Evolutionary conservation across 2,888 invertebrate genomes (phyloP), one percentile per base, ranked within the genome.

Genomic region (Agrotis segetum): DNA sequence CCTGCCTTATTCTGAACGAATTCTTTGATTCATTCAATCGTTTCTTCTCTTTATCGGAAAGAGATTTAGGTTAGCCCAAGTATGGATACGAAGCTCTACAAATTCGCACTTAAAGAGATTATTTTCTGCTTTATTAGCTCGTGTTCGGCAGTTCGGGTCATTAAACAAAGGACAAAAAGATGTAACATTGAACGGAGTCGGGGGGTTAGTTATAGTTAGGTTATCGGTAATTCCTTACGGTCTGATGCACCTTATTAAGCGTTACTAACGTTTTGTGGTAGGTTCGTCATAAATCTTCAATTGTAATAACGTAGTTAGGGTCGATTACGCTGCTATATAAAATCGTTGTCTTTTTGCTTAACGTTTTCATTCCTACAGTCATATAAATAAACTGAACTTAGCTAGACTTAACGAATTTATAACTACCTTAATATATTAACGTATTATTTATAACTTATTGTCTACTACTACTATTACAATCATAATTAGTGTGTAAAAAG

Each of bases 91-190:
- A 88, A 89, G 87, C 87, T 80, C 80, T 85, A 90, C 82, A 86
- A 87, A 89, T 87, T 87, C 87, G 69, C 79, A 81, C 83, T 84
- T 87, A 85, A 87, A 87, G 81, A 79, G 87, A 88, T 90, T 89
- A 88, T 84, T 88, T 83, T 87, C 85, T 82, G 86, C 79, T 84
- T 86, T 83, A 84, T 84, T 84, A 84, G 77, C 66, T 75, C 62
- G 72, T 34, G 44, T 75, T 75, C 55, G 70, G 47, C 14, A 58
- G 56, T 69, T 62, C 71, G 72, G 77, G 68, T 85, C 86, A 86
- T 87, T 87, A 83, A 81, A 76, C 81, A 72, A 61, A 65, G 81
- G 79, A 79, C 79, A 84, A 83, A 81, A 77, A 84, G 79, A 84
- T 69, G 59, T 77, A 64, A 63, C 71, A 80, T 71, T 69, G 77